These are phyloP conservation scores for Diachrysia chrysitis DNA, from an alignment of 2,888 invertebrate species.

Conservation along the genomic window DNA sequence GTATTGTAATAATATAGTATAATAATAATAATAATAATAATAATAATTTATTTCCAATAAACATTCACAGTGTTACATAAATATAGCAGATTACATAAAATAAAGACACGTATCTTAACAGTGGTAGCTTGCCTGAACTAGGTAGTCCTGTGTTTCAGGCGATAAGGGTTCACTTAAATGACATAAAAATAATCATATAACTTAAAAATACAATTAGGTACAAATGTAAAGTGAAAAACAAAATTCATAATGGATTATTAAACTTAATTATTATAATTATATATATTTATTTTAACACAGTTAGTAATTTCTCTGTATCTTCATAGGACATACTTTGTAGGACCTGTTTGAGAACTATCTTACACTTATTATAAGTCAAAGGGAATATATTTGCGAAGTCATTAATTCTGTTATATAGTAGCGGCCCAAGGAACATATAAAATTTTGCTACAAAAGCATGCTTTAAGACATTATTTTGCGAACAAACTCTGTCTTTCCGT, in stretches of 20 bases:
- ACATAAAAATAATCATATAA: too few relatives aligned
- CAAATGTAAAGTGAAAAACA: too few relatives aligned
- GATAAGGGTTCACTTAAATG: too few relatives aligned
- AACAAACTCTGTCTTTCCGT: not conserved
- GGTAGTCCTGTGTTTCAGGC: too few relatives aligned
- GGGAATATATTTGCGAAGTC: not conserved
- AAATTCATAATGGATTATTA: too few relatives aligned
- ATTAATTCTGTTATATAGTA: not conserved
- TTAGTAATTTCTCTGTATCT: constrained; percentile 11
- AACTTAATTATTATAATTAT: too few relatives aligned
- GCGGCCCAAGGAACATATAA: not conserved
- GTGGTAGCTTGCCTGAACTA: too few relatives aligned
- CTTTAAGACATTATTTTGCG: not conserved
- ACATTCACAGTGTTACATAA: too few relatives aligned
- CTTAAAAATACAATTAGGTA: too few relatives aligned
- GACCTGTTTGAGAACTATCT: not conserved
- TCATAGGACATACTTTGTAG: constrained; percentile 9
- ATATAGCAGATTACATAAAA: too few relatives aligned
- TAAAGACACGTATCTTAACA: too few relatives aligned
- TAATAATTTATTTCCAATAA: not conserved
- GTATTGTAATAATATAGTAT: too few relatives aligned
- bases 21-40: not conserved
- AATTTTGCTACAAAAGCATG: not conserved
- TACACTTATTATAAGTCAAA: not conserved
- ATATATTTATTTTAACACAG: not conserved